These are phyloP conservation scores for Paraplagusia blochii DNA, from an alignment of 2,113 vertebrate genomes.

Conservation along the genomic window DNA sequence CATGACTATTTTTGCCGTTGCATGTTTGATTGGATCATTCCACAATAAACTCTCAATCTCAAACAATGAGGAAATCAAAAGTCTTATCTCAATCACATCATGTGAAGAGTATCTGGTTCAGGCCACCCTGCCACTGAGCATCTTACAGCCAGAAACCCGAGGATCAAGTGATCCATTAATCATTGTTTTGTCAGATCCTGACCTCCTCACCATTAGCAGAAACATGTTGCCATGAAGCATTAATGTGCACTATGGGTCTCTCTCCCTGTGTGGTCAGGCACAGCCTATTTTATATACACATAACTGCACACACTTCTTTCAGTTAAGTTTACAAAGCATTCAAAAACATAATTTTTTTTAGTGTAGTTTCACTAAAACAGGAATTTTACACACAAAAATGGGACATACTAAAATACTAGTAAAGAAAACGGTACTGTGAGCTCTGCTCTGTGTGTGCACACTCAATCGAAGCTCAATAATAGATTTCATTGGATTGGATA, in stretches of 20 bases:
- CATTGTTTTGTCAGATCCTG: conserved; percentile 65
- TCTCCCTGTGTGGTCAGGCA: conserved; percentile 1
- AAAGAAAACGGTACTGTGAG: no score
- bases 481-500: no score
- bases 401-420: no score
- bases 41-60: not conserved
- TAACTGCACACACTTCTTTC: not conserved
- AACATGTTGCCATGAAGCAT: conserved; percentile 51
- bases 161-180: conserved; percentile 65
- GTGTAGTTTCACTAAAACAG: no score
- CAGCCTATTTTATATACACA: conserved; percentile 1
- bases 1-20: not conserved
- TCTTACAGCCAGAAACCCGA: conserved; percentile 28
- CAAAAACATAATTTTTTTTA: no score
- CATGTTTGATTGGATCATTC: not conserved
- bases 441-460: no score
- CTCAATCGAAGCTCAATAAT: no score
- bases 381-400: no score
- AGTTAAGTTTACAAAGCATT: no score
- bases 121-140: conserved; percentile 14
- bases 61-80: not conserved
- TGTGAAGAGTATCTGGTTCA: conserved; percentile 3
- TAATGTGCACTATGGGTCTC: conserved; percentile 12
- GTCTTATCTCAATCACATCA: not conserved
- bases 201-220: conserved; percentile 65